Percentiles rank a stretch among this genome's conserved stretches.
Conservation (phyloP, 1,140 invertebrate species). For the Bradysia coprophila region DNA sequence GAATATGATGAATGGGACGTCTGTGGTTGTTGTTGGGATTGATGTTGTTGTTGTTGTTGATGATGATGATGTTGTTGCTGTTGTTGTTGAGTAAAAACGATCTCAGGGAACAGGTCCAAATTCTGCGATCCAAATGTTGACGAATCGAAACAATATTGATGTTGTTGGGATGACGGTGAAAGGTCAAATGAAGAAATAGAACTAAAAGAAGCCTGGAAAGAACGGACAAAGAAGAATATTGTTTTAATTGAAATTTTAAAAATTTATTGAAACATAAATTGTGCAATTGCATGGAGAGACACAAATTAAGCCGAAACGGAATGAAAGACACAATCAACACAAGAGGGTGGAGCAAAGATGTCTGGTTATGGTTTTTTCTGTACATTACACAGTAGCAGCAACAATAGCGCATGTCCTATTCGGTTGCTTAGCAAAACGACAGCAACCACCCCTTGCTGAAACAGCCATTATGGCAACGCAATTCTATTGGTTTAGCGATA, state of each 20-base stretch:
- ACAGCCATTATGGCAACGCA: too few species aligned
- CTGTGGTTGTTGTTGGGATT: slow-evolving; percentile 5
- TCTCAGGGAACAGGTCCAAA: slow-evolving; percentile 1
- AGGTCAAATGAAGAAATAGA: slow-evolving; percentile 22
- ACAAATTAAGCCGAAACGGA: too few species aligned
- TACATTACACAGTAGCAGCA: too few species aligned
- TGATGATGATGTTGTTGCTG: slow-evolving; percentile 6
- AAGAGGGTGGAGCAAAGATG: too few species aligned
- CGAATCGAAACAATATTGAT: slow-evolving; percentile 3
- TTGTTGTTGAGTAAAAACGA: background rate
- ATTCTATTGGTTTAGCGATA: too few species aligned
- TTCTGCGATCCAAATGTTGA: background rate
- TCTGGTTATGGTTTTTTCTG: too few species aligned
- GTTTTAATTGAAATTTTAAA: background rate
- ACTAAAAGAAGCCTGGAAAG: slow-evolving; percentile 23
- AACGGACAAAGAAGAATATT: slow-evolving; percentile 6
- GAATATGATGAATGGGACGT: slow-evolving; percentile 12
- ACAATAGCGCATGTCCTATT: too few species aligned
- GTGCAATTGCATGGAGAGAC: background rate
- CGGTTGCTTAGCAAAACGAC: too few species aligned
- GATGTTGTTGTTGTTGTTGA: slow-evolving; percentile 8
- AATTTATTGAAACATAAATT: background rate
- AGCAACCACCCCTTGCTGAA: too few species aligned
- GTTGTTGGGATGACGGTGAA: slow-evolving; percentile 12
- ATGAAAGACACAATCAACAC: background rate